Base-by-base conservation (phyloP, 2,888 invertebrate genomes). In the Conus canariensis region DNA sequence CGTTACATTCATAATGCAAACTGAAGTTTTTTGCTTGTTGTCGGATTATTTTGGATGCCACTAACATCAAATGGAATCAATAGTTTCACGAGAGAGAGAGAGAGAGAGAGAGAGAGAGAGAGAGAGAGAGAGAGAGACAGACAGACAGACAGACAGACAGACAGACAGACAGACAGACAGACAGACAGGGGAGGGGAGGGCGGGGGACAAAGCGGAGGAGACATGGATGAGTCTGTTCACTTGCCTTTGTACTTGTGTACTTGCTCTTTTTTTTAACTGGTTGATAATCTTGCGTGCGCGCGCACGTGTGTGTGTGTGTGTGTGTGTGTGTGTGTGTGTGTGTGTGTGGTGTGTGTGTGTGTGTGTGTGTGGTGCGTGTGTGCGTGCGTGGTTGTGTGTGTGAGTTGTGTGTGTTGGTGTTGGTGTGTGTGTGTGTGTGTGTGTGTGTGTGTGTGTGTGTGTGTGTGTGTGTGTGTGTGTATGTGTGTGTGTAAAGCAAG, bases 301-400 rank as follows among this genome's bases (percentile, higher is more conserved):
- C 16, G 19, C 19, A 19, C 3, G 70, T 19, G 70, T 19, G 3
- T 19, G 7, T 70, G 16, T 22, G 22, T 22, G 70, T 22, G 22
- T 22, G 70, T 70, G 70, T 22, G 70, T 70, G 70, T 14, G 16
- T 74, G 74, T 74, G n/a, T 74, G 74, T 74, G n/a, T 74, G 74
- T 74, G n/a, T 74, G 74, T 74, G 74, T n/a, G n/a, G 30, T 74
- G 74, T 74, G n/a, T 25, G 74, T 74, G n/a, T 25, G 74, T 74
- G n/a, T 25, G 74, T 74, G 74, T 8, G n/a, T 74, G n/a, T 9
- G 74, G 7, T 74, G n/a, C 25, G 74, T 74, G 74, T 25, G n/a
- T 25, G 74, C n/a, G 74, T 74, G n/a, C n/a, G n/a, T 74, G n/a
- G 1, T 25, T n/a, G 74, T n/a, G 74, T 4, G 45, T 45, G 45